phyloP scores from a whole-genome alignment of 2,888 invertebrate genomes.

The Cloeon dipterum region DNA sequence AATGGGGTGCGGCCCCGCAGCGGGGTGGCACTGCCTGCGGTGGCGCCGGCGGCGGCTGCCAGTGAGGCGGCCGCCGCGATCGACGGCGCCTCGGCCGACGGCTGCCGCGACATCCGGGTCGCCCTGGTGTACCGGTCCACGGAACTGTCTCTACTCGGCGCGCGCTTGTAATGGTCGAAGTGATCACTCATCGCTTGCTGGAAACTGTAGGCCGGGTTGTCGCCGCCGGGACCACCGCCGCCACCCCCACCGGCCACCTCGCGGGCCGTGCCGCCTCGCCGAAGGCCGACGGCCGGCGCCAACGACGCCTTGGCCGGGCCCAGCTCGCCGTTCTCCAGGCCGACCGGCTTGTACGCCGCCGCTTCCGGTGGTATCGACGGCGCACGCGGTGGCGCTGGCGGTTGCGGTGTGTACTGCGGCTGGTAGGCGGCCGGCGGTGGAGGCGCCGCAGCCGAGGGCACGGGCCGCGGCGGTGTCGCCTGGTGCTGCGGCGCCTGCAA shows the following conservation, averaged over 20 bases:
- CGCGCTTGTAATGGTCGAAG: slow-evolving; percentile 83
- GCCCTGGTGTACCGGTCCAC: slow-evolving; percentile 57
- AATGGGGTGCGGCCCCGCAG: slow-evolving; percentile 16
- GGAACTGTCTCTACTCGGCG: slow-evolving; percentile 69
- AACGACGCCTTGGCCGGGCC: slow-evolving; percentile 10
- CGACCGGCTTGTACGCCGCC: slow-evolving; percentile 4
- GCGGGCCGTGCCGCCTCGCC: slow-evolving; percentile 2
- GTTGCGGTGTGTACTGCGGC: no score
- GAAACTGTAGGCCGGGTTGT: slow-evolving; percentile 22
- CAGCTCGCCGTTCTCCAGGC: slow-evolving; percentile 17
- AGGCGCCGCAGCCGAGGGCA: slow-evolving; percentile 6
- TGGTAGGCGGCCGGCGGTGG: slow-evolving; percentile 10
- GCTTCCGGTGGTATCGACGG: slow-evolving; percentile 5
- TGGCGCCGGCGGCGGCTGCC: slow-evolving; percentile 18
- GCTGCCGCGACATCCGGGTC: slow-evolving; percentile 37
- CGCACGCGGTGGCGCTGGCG: slow-evolving; percentile 7
- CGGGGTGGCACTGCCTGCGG: not conserved
- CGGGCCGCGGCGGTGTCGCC: slow-evolving; percentile 8
- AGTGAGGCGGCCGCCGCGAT: slow-evolving; percentile 14
- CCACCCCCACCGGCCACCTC: no score
- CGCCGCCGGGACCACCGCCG: slow-evolving; percentile 6
- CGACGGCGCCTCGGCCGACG: slow-evolving; percentile 24
- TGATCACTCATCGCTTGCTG: slow-evolving; percentile 55
- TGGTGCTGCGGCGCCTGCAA: slow-evolving; percentile 16
- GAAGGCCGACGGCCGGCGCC: slow-evolving; percentile 1